Percentiles rank a stretch among this genome's conserved stretches.
phyloP scores from a whole-genome alignment of 2,888 invertebrate genomes.

The Philopedon plagiatum region DNA sequence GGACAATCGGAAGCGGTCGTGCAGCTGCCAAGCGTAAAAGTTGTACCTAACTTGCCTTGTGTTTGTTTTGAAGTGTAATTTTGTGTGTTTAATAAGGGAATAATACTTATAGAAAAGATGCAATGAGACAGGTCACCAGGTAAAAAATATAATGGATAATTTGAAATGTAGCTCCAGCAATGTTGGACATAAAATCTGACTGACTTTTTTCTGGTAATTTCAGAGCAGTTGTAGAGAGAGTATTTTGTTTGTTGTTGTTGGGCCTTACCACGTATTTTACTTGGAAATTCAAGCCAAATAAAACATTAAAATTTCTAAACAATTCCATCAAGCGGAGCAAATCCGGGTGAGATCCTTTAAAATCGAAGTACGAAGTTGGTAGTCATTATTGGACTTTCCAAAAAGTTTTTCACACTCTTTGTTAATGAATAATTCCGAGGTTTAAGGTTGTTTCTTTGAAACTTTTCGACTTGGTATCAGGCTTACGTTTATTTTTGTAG shows the following conservation, averaged over 20 bases:
- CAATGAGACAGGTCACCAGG: too few species aligned
- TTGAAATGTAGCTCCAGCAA: too few species aligned
- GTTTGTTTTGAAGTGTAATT: too few species aligned
- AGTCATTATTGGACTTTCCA: neutral
- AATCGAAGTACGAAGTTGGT: constrained; percentile 1
- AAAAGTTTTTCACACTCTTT: neutral
- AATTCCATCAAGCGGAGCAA: neutral
- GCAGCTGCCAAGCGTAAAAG: too few species aligned
- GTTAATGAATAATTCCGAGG: neutral
- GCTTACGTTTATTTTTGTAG: neutral
- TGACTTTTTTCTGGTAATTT: too few species aligned
- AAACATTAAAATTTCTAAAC: constrained; percentile 1
- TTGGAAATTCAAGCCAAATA: neutral
- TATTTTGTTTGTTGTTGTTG: neutral
- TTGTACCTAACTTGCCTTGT: too few species aligned
- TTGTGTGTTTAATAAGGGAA: too few species aligned
- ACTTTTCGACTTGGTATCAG: neutral
- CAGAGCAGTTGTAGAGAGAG: too few species aligned
- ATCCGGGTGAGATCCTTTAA: neutral
- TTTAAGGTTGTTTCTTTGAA: neutral
- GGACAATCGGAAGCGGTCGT: too few species aligned
- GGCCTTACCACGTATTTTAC: neutral
- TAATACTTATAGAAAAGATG: too few species aligned
- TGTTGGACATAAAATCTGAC: too few species aligned
- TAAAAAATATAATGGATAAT: too few species aligned